Conservation (phyloP, 2,113 vertebrate species). For the Ginglymostoma cirratum region DNA sequence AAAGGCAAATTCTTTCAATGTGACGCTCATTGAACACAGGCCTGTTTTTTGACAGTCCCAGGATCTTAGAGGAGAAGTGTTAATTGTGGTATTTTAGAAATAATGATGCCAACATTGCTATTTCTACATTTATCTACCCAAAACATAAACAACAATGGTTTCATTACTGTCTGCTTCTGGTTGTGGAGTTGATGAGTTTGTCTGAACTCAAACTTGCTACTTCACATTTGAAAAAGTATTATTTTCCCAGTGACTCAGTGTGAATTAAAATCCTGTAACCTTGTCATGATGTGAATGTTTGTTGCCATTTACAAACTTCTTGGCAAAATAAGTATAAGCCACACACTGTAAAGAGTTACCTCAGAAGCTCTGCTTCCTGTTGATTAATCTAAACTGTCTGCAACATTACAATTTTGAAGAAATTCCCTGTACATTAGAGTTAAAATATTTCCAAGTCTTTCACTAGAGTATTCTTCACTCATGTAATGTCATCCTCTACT, state of each 20-base stretch:
- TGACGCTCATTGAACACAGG: not conserved
- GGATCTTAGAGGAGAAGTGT: not conserved
- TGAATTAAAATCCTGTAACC: not conserved
- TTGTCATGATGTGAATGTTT: not conserved
- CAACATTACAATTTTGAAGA: not conserved
- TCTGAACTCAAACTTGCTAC: not conserved
- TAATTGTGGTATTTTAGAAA: not conserved
- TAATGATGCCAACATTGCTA: not conserved
- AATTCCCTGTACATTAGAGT: not conserved
- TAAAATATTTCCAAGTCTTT: not conserved
- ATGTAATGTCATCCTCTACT: not conserved
- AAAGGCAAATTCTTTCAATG: not conserved
- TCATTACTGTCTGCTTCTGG: not conserved
- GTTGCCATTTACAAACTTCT: not conserved
- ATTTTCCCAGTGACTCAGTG: not conserved
- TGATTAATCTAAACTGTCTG: not conserved
- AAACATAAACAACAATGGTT: not conserved
- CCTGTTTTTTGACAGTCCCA: not conserved
- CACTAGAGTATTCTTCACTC: not conserved
- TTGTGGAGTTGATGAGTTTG: too few relatives aligned
- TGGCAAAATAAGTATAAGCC: not conserved
- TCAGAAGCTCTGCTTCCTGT: not conserved
- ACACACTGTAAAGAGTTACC: not conserved
- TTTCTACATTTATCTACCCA: not conserved
- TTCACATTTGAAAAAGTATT: not conserved